Evolutionary conservation across 64 coral and sea anemone genomes (phyloP), one percentile per base, ranked within the genome.

Genomic region (Dendrophyllia cribrosa): DNA sequence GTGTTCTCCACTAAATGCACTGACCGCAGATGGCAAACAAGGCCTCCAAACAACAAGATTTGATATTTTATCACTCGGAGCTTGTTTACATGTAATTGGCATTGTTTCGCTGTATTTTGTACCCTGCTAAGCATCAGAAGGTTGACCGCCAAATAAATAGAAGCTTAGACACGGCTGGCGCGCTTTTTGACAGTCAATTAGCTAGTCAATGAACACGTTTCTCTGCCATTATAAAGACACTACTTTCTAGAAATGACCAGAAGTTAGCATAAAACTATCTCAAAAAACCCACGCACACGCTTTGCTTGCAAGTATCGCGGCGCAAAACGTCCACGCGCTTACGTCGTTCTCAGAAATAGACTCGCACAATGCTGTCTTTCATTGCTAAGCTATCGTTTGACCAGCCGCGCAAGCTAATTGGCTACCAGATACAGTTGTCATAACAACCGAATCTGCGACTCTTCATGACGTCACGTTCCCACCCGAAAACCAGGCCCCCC

Each of bases 401-500:
- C 45, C 59, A 67, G 62, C 46, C n/a, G 62, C 59, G 62, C 20
- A 11, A 64, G 60, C 80, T 84, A 59, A 84, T 84, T 84, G 80
- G 80, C 6, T 51, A 1, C 9, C 46, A 7, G 3, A 2, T 84
- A 68, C 80, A 84, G 80, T 84, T 84, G 80, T n/a, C 5, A 84
- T 84, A 20, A 22, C 80, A 50, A 84, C 62, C 10, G 64, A 84
- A 84, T 68, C 62, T 50, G 80, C 45, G 43, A 24, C 62, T 84
- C 34, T 65, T 82, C 80, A 67, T 68, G 44, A 84, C 80, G 80
- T 84, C 17, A 67, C 62, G 61, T 49, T 84, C 80, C 80, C 80
- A 84, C 80, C 80, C 80, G 80, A 84, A 84, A 84, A 67, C 80
- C 80, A 84, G 79, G 80, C 20, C 80, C 80, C 80, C 80, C 62